Evolutionary conservation across 2,888 invertebrate genomes (phyloP).

Genomic region (Eupithecia insigniata): DNA sequence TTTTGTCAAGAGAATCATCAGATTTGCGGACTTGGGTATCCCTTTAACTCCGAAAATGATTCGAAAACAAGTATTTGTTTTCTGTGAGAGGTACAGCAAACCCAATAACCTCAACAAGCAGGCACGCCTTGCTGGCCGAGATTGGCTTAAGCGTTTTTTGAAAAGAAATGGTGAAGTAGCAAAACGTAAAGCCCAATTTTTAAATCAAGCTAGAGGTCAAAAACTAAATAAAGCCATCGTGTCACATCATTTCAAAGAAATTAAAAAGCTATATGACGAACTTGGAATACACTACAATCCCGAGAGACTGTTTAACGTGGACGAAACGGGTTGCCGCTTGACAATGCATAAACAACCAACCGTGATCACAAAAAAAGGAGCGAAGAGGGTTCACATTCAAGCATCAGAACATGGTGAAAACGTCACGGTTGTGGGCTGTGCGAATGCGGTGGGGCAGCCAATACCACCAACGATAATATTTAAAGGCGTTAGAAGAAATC

Average conservation of each 20-base stretch:
- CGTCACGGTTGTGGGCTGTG: constrained; percentile 43
- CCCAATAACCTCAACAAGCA: constrained; percentile 32
- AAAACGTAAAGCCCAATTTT: constrained; percentile 32
- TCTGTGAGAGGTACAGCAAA: constrained; percentile 34
- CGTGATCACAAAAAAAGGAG: constrained; percentile 41
- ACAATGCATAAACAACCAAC: constrained; percentile 37
- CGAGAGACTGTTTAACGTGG: constrained; percentile 42
- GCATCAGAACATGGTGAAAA: constrained; percentile 45
- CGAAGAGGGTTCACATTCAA: constrained; percentile 41
- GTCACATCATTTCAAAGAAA: constrained; percentile 15
- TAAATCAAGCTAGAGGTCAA: constrained; percentile 40
- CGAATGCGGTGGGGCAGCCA: constrained; percentile 29
- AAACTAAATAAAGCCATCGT: constrained; percentile 40
- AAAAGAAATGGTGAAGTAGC: constrained; percentile 31
- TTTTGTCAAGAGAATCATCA: constrained; percentile 14
- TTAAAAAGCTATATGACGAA: constrained; percentile 31
- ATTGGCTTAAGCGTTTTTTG: constrained; percentile 35
- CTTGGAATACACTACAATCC: constrained; percentile 37
- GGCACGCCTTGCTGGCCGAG: constrained; percentile 21
- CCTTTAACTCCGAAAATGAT: constrained; percentile 11
- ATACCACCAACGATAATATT: constrained; percentile 45
- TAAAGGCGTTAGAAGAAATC: constrained; percentile 32
- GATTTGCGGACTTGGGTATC: constrained; percentile 7
- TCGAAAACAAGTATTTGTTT: constrained; percentile 23
- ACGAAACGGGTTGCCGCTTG: constrained; percentile 41